Percentiles rank a stretch among this genome's conserved stretches.
These are phyloP conservation scores for Peromyscus eremicus DNA, from an alignment of 2,797 vertebrate genomes.

Conservation along the genomic window DNA sequence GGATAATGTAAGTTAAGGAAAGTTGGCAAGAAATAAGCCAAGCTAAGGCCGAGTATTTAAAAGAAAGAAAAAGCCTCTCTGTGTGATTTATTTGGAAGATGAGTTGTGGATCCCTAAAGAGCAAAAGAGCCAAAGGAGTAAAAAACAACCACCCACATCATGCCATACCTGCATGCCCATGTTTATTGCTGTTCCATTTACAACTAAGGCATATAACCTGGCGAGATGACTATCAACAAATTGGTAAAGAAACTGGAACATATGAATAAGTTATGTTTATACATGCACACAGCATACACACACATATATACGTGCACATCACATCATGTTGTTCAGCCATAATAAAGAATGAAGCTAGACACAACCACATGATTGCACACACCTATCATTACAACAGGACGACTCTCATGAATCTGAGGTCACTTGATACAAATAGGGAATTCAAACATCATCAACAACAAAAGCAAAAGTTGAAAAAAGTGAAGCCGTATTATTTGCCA, in stretches of 20 bases:
- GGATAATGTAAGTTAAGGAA: not conserved
- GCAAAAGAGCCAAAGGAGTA: not conserved
- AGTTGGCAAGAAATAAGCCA: not conserved
- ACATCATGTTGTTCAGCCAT: not conserved
- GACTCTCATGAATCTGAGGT: not conserved
- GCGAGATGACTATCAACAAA: not conserved
- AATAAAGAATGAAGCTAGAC: not conserved
- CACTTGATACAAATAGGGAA: not conserved
- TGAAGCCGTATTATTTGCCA: not conserved
- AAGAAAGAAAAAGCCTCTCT: not conserved
- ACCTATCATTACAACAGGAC: not conserved
- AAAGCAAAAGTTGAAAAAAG: not conserved
- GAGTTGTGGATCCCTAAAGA: not conserved
- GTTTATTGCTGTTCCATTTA: not conserved
- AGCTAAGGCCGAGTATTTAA: not conserved
- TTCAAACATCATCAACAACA: not conserved
- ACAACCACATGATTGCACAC: no score
- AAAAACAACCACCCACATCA: not conserved
- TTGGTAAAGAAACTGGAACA: not conserved
- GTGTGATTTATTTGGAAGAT: not conserved
- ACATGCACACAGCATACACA: not conserved
- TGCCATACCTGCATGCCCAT: no score
- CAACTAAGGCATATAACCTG: not conserved
- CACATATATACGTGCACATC: not conserved
- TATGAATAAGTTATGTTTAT: not conserved